Percentiles rank a stretch among this genome's conserved stretches.
These are phyloP conservation scores for Brachionus manjavacas DNA, from an alignment of 1,140 invertebrate genomes.

Conservation along the genomic window DNA sequence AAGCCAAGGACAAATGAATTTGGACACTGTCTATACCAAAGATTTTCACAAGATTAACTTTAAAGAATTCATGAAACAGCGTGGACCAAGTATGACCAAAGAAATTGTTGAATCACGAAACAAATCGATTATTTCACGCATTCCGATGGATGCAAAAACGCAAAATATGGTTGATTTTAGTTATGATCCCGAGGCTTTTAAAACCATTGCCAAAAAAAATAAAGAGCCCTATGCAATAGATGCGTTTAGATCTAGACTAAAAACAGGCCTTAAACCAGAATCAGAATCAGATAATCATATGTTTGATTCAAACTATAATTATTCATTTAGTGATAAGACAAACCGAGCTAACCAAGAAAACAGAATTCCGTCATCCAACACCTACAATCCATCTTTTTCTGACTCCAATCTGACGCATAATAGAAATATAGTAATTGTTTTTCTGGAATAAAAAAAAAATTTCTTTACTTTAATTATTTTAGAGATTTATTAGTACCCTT, in stretches of 20 bases:
- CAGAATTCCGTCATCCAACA: background rate
- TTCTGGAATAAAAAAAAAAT: background rate
- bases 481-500: conserved; percentile 35
- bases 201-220: background rate
- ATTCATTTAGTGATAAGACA: conserved; percentile 16
- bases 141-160: conserved; percentile 30
- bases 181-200: conserved; percentile 22
- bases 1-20: conserved; percentile 34
- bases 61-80: background rate
- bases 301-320: background rate
- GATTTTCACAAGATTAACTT: conserved; percentile 31
- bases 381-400: background rate
- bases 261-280: background rate
- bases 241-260: background rate
- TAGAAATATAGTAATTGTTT: conserved; percentile 13
- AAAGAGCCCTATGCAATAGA: conserved; percentile 15
- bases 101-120: background rate
- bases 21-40: conserved; percentile 36
- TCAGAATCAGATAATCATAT: background rate
- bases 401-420: conserved; percentile 36
- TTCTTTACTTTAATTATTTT: background rate
- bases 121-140: background rate
- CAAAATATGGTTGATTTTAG: conserved; percentile 35
- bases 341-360: background rate
- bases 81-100: conserved; percentile 8